These are phyloP conservation scores for Schizothorax lantsangensis DNA, from an alignment of 2,797 vertebrate genomes.

Conservation along the genomic window DNA sequence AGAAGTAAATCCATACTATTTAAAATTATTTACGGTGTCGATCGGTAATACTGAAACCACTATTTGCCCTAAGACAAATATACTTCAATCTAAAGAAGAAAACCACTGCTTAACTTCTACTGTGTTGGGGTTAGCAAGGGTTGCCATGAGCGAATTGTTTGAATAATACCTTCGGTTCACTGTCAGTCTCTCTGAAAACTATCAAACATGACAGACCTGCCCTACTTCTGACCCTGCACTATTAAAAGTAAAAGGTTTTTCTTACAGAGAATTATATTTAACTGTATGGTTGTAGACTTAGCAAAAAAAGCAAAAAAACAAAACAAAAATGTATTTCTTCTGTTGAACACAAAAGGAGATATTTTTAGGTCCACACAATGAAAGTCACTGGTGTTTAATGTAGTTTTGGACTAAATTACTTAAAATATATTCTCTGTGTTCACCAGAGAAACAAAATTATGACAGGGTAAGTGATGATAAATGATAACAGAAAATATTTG, in stretches of 20 bases:
- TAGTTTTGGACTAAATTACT: not conserved
- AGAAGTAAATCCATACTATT: not conserved
- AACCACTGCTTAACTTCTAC: not conserved
- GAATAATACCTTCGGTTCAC: not conserved
- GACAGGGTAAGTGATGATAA: not conserved
- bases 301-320: not conserved
- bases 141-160: not conserved
- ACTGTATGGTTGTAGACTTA: not conserved
- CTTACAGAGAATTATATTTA: not conserved
- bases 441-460: not conserved
- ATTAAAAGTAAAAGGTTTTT: not conserved
- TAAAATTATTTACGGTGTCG: not conserved
- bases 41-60: not conserved
- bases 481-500: not conserved
- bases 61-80: not conserved
- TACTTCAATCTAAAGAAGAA: not conserved
- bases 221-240: constrained; percentile 6
- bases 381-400: not conserved
- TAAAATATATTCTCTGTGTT: not conserved
- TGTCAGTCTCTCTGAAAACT: constrained; percentile 9
- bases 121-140: not conserved
- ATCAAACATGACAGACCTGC: not conserved
- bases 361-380: not conserved
- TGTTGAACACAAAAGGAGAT: not conserved
- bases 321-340: not conserved